Evolutionary conservation across 2,888 invertebrate genomes (phyloP).

Genomic region (Anthoptus insignis): DNA sequence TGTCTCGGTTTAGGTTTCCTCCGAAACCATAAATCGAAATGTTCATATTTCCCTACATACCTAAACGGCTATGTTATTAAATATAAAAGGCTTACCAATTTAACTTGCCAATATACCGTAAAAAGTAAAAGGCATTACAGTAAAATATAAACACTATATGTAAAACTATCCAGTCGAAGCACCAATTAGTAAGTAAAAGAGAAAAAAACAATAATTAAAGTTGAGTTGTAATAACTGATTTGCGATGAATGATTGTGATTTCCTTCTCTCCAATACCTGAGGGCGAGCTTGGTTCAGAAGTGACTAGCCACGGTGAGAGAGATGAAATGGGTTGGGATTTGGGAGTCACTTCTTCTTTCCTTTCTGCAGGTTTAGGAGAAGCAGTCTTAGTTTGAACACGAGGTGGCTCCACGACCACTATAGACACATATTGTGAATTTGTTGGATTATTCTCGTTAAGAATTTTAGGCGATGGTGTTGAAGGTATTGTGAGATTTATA

Average conservation of each 20-base stretch:
- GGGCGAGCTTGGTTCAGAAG: slow-evolving; percentile 90
- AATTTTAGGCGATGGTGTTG: slow-evolving; percentile 82
- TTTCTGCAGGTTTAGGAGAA: slow-evolving; percentile 81
- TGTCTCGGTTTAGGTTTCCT: slow-evolving; percentile 75
- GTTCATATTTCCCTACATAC: slow-evolving; percentile 10
- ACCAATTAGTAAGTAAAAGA: slow-evolving; percentile 15
- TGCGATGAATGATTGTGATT: slow-evolving; percentile 92
- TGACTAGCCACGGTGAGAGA: slow-evolving; percentile 94
- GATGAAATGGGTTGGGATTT: slow-evolving; percentile 88
- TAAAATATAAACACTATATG: neutral
- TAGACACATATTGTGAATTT: slow-evolving; percentile 82
- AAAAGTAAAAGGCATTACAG: neutral
- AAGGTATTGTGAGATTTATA: slow-evolving; percentile 77
- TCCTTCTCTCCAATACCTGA: slow-evolving; percentile 88
- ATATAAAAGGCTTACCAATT: slow-evolving; percentile 48
- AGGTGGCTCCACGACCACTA: slow-evolving; percentile 82
- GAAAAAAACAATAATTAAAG: slow-evolving; percentile 61
- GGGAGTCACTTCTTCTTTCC: slow-evolving; percentile 82
- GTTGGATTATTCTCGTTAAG: slow-evolving; percentile 83
- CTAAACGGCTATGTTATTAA: neutral
- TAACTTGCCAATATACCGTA: slow-evolving; percentile 5
- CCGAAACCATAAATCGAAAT: slow-evolving; percentile 70
- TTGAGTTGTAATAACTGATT: slow-evolving; percentile 96
- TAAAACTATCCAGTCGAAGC: slow-evolving; percentile 13
- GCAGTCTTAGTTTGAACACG: slow-evolving; percentile 68